Evolutionary conservation across 2,888 invertebrate species (phyloP), one percentile per base, ranked within the genome.

Genomic region (Parnassius smintheus): DNA sequence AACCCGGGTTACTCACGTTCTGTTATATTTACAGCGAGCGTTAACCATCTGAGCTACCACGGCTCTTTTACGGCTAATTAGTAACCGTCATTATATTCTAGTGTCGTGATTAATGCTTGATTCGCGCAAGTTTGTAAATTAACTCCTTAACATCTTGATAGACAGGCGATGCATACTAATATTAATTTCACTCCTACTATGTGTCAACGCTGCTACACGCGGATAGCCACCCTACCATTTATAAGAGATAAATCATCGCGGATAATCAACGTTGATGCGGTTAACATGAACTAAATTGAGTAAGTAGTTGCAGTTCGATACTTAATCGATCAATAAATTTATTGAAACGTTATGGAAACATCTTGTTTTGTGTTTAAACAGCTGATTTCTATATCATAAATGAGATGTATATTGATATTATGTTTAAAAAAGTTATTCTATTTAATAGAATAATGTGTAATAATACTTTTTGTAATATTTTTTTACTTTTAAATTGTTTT

Each of bases 31-130:
- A 18, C 18, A 18, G 18, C 18, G 18, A 18, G 18, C 18, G 18
- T 18, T 18, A 18, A 18, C 18, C 18, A 18, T 18, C 18, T 18
- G 18, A 18, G 18, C 18, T 18, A 18, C 18, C 18, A 18, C 18
- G 18, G 18, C 18, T 18, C 18, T 18, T 18, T 18, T 18, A 18
- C 18, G 52, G 46, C 56, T 59, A 59, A 64, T 59, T 52, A 56
- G 41, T 59, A 41, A 64, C 59, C 59, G 52, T 59, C 59, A 59
- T 49, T 49, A 49, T 48, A 63, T 56, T 56, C 59, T 59, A 59
- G 59, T 44, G 48, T 49, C 56, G 63, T 13, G 63, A 59, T 64
- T 50, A 49, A 56, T 59, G 56, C 63, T 51, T 45, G 42, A 56
- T 59, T 59, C 59, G 58, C 55, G 51, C 59, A 63, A 59, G 59